Conservation (phyloP, 1,140 invertebrate species). For the Helicoverpa zea region DNA sequence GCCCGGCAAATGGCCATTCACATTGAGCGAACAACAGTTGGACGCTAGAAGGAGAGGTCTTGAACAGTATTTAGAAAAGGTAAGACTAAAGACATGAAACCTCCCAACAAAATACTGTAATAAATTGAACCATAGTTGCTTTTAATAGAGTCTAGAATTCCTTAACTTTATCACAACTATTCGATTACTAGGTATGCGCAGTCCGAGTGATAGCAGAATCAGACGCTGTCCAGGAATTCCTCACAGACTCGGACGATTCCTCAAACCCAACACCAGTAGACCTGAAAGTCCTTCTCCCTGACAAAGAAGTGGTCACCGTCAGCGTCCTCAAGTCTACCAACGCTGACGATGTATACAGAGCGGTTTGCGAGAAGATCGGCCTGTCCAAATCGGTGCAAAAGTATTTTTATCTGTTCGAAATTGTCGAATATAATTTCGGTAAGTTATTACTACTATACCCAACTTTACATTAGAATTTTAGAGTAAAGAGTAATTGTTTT, state of each 20-base stretch:
- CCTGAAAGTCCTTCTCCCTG: slow-evolving; percentile 94
- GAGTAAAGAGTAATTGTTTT: no score
- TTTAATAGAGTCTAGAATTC: no score
- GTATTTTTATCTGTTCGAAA: slow-evolving; percentile 99
- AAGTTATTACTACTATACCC: slow-evolving; percentile 66
- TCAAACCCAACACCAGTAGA: slow-evolving; percentile 96
- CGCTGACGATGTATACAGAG: slow-evolving; percentile 96
- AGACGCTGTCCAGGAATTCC: slow-evolving; percentile 98
- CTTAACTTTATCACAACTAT: slow-evolving; percentile 18
- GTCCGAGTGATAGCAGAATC: slow-evolving; percentile 99
- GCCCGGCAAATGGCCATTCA: slow-evolving; percentile 99
- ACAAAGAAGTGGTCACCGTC: slow-evolving; percentile 96
- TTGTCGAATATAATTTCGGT: slow-evolving; percentile 98
- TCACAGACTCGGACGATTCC: slow-evolving; percentile 97
- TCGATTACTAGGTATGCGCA: slow-evolving; percentile 92
- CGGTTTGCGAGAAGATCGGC: slow-evolving; percentile 95
- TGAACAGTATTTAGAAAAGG: slow-evolving; percentile 99
- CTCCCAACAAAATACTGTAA: no score
- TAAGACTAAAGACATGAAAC: slow-evolving; percentile 41
- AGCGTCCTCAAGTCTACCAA: slow-evolving; percentile 96
- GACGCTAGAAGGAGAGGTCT: slow-evolving; percentile 97
- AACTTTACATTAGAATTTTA: background rate
- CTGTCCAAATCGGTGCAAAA: slow-evolving; percentile 93
- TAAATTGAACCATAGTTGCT: no score
- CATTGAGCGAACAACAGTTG: slow-evolving; percentile 98